phyloP scores from a whole-genome alignment of 2,888 invertebrate species.

The Drosophila percnosoma region DNA sequence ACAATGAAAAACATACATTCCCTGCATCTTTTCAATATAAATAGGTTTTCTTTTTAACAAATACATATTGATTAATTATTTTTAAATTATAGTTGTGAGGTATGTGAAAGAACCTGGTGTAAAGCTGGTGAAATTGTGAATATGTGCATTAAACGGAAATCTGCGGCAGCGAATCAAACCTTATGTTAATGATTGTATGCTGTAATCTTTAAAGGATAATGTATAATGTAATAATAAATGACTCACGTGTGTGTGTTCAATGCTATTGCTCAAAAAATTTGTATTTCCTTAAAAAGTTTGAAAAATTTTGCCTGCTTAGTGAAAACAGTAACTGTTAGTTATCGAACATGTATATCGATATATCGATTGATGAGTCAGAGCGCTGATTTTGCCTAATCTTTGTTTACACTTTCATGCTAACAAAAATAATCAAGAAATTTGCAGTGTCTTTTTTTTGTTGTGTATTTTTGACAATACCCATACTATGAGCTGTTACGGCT shows the following conservation, averaged over 20 bases:
- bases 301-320: not conserved
- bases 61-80: constrained; percentile 33
- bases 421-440: not conserved
- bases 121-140: constrained; percentile 1
- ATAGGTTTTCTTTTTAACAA: constrained; percentile 22
- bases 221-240: not conserved
- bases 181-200: not conserved
- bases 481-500: constrained; percentile 90
- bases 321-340: not conserved
- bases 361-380: constrained; percentile 8
- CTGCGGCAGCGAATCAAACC: not conserved
- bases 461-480: not conserved
- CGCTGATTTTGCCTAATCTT: not conserved
- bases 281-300: not conserved
- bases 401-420: constrained; percentile 2
- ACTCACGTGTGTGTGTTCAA: not conserved
- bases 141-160: not conserved
- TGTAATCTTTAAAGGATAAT: not conserved
- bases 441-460: not conserved
- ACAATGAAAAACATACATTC: constrained; percentile 41
- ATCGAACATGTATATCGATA: constrained; percentile 6
- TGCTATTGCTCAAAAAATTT: not conserved
- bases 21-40: constrained; percentile 28
- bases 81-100: constrained; percentile 23
- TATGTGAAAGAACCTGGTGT: not conserved